phyloP scores from a whole-genome alignment of 1,140 invertebrate species.

The Drosophila busckii region DNA sequence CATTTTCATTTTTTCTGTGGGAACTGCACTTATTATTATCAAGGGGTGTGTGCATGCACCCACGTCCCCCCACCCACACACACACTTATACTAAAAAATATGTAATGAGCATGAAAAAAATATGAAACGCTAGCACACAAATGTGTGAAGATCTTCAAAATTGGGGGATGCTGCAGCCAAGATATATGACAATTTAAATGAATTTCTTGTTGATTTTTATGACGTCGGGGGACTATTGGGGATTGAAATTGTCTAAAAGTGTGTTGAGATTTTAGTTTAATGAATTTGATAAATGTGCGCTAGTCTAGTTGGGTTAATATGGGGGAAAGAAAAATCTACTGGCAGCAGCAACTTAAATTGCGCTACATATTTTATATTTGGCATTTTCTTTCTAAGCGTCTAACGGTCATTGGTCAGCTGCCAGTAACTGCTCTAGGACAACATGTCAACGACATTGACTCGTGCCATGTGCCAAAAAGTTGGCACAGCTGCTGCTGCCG shows the following conservation, averaged over 20 bases:
- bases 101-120: conserved; percentile 68
- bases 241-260: not conserved
- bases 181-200: conserved; percentile 77
- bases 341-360: not conserved
- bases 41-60: conserved; percentile 37
- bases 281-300: conserved; percentile 74
- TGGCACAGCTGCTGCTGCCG: conserved; percentile 28
- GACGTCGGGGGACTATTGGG: conserved; percentile 51
- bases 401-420: conserved; percentile 29
- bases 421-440: not conserved
- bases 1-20: conserved; percentile 39
- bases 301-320: conserved; percentile 55
- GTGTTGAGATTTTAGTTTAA: conserved; percentile 56
- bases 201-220: conserved; percentile 77
- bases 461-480: conserved; percentile 34
- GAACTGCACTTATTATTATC: conserved; percentile 65
- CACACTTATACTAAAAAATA: not conserved
- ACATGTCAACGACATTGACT: conserved; percentile 18
- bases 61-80: conserved; percentile 21
- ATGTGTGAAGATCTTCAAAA: conserved; percentile 14
- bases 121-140: conserved; percentile 58
- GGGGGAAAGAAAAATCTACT: conserved; percentile 2
- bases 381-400: no score
- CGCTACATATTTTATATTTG: no score
- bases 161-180: conserved; percentile 25